Evolutionary conservation across 2,888 invertebrate species (phyloP).

Genomic region (Crioceris asparagi): DNA sequence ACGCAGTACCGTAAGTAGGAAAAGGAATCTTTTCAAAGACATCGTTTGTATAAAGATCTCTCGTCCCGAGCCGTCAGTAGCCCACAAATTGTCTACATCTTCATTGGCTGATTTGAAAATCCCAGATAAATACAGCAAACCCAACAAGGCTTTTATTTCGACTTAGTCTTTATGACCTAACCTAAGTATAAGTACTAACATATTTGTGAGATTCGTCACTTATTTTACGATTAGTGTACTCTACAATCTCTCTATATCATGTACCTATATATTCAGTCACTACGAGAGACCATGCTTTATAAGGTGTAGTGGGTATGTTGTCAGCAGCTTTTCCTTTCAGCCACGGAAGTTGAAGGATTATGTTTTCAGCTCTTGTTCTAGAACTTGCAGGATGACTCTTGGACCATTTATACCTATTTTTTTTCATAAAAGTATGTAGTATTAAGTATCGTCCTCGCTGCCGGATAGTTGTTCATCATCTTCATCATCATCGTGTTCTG

Average conservation of each 20-base stretch:
- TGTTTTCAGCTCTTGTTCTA: slow-evolving; percentile 3
- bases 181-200: slow-evolving; percentile 3
- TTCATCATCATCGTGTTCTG: slow-evolving; percentile 3
- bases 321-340: slow-evolving; percentile 3
- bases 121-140: slow-evolving; percentile 7
- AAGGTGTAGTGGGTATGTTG: slow-evolving; percentile 1
- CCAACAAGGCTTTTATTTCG: slow-evolving; percentile 8
- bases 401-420: too few species aligned
- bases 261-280: too few species aligned
- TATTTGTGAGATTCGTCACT: slow-evolving; percentile 1
- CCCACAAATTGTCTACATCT: slow-evolving; percentile 10
- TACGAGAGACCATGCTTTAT: slow-evolving; percentile 3
- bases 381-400: slow-evolving; percentile 5
- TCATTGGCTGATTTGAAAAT: slow-evolving; percentile 13
- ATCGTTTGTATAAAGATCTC: slow-evolving; percentile 9
- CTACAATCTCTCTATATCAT: neutral
- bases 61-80: slow-evolving; percentile 9
- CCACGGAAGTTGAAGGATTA: slow-evolving; percentile 1
- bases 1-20: slow-evolving; percentile 7
- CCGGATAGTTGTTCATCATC: slow-evolving; percentile 3
- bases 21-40: slow-evolving; percentile 10
- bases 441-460: slow-evolving; percentile 4
- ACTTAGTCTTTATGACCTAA: slow-evolving; percentile 5
- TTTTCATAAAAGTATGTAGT: slow-evolving; percentile 7
- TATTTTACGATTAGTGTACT: neutral